Conservation (phyloP, 2,888 invertebrate species). For the Pollenia amentaria region DNA sequence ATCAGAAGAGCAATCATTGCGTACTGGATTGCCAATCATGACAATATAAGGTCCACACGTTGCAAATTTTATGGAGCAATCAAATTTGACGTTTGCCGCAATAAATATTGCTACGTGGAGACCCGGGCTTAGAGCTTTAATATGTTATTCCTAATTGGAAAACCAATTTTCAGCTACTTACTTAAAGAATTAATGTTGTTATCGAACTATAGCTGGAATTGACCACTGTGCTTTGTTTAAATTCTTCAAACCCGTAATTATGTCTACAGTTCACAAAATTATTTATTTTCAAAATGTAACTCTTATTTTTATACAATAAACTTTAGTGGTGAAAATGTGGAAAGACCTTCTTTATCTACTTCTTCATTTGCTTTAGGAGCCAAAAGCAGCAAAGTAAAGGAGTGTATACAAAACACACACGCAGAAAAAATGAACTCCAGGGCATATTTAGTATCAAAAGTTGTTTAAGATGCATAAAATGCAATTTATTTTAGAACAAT, state of each 20-base stretch:
- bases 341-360: not conserved
- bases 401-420: constrained; percentile 20
- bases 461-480: constrained; percentile 66
- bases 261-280: constrained; percentile 41
- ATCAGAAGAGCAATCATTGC: no score
- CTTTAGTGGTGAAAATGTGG: constrained; percentile 32
- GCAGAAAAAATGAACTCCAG: constrained; percentile 1
- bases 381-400: constrained; percentile 14
- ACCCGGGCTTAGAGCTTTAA: no score
- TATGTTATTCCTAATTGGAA: no score
- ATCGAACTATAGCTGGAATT: not conserved
- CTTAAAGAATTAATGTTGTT: not conserved
- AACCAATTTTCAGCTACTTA: no score
- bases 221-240: constrained; percentile 2
- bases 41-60: no score
- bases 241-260: constrained; percentile 61
- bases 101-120: no score
- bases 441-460: constrained; percentile 67
- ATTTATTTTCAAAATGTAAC: constrained; percentile 42
- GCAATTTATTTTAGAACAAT: constrained; percentile 33
- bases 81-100: no score
- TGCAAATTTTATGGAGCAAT: no score
- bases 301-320: constrained; percentile 31
- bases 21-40: no score
- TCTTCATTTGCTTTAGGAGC: constrained; percentile 15